Evolutionary conservation across 1,140 invertebrate genomes (phyloP), one percentile per base, ranked within the genome.

Genomic region (Drosophila fuyamai): DNA sequence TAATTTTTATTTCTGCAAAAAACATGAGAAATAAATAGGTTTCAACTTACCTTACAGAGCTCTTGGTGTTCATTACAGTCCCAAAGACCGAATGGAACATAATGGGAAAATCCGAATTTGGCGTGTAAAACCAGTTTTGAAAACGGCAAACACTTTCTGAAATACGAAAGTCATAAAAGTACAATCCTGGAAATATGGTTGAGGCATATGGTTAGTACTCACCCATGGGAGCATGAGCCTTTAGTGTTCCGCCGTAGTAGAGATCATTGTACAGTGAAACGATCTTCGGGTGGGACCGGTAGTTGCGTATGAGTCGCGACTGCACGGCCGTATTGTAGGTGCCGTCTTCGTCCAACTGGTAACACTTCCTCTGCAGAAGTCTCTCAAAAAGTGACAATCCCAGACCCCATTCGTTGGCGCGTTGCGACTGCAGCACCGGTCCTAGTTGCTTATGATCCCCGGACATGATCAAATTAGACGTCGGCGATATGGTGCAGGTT

Each of bases 391-490:
- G 91, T 0, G 95, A 95, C 38, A 91, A 85, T 66, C 93, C 91
- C 9, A 95, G 85, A 4, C 94, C 94, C 43, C 93, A 90, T 2
- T 92, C 88, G 9, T 68, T 83, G n/a, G 94, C 94, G 16, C 92
- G 76, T 58, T 84, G 93, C 2, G 95, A 96, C 70, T 93, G 93
- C 41, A 97, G 79, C 0, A 96, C 94, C 3, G 97, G 96, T 0
- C 97, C 97, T 27, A 98, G 93, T 92, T 98, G 97, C 70, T 95
- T 93, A 1, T 96, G 97, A 93, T 98, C 97, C 6, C 97, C 97
- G 59, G 96, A 95, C 54, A 98, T 92, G 48, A 98, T 93, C 7
- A 97, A 91, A 92, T 95, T 56, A 79, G 91, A 78, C 10, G 59
- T 61, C 8, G 73, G 51, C 23, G 90, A 71, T 23, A 93, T 75